Evolutionary conservation across 1,140 invertebrate species (phyloP), one percentile per base, ranked within the genome.

Genomic region (Macrotrachela quadricornifera): DNA sequence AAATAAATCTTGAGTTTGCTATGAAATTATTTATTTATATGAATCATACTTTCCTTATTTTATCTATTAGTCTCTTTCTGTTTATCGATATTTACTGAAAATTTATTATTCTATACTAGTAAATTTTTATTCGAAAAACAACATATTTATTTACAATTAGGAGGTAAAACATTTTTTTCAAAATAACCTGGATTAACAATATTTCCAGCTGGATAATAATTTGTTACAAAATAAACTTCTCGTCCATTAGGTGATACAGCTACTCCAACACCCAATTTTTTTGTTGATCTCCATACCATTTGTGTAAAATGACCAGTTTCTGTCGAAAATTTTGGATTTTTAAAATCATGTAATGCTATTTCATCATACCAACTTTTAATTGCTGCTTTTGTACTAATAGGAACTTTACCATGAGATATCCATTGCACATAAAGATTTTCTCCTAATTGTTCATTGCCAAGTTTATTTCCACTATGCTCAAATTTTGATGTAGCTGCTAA

Each of bases 151-250:
- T 30, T 4, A 30, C 21, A 30, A 4, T 30, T 30, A 8, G 21
- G 3, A 4, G 21, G 21, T 30, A 30, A 8, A 4, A 30, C 21
- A 30, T 30, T 30, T 30, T 8, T 30, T 30, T 30, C 21, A 8
- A 30, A 30, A 30, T 4, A 30, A 4, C 21, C 21, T 4, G 21
- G 21, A 4, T 79, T 79, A 10, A 79, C 69, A 50, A 77, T 76
- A 61, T 85, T 85, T 21, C 82, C 82, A 13, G 80, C 77, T 0
- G 85, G 85, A 61, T 76, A 77, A 63, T 88, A 90, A 67, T 85
- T 83, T 18, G 80, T 81, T 1, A 84, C 82, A 0, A 84, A 76
- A 41, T 80, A 80, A 18, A 80, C 74, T 44, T 57, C 17, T 59
- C 78, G 78, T 0, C 82, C 81, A 66, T 66, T 77, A 56, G 69